Percentiles rank a stretch among this genome's conserved stretches.
These are phyloP conservation scores for Fundulus diaphanus DNA, from an alignment of 2,797 vertebrate genomes.

Conservation along the genomic window DNA sequence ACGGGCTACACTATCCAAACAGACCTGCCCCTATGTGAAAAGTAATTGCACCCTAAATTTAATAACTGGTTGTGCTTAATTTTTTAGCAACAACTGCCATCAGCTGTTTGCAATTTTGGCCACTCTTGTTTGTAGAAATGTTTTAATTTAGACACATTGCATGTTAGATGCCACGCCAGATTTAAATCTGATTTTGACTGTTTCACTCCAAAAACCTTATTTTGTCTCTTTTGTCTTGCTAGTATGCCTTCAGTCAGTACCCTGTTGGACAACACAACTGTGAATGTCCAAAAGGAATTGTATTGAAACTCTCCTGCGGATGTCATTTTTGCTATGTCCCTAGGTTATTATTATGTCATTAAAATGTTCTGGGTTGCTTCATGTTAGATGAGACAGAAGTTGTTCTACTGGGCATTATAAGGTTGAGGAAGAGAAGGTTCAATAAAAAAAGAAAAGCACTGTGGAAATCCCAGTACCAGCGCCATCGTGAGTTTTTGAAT, in stretches of 20 bases:
- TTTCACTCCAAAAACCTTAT: no score
- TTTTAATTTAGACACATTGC: background rate
- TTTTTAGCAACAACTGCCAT: background rate
- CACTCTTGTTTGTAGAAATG: background rate
- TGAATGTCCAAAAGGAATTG: no score
- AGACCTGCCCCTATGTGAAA: background rate
- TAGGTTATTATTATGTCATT: background rate
- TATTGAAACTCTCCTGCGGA: background rate
- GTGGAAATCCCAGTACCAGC: no score
- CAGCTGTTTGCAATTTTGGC: background rate
- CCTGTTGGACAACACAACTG: background rate
- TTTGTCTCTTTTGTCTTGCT: no score
- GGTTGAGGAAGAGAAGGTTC: no score
- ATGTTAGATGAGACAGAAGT: no score
- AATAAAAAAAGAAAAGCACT: no score
- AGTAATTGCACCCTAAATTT: background rate
- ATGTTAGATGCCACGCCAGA: background rate
- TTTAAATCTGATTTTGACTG: no score
- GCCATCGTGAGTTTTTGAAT: no score
- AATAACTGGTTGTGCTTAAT: background rate
- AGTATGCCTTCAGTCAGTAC: background rate
- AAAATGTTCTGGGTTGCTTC: background rate
- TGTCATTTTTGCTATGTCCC: background rate
- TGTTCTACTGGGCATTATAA: no score
- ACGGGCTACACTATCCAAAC: background rate